phyloP scores from a whole-genome alignment of 2,797 vertebrate genomes.

The Echeneis naucrates region DNA sequence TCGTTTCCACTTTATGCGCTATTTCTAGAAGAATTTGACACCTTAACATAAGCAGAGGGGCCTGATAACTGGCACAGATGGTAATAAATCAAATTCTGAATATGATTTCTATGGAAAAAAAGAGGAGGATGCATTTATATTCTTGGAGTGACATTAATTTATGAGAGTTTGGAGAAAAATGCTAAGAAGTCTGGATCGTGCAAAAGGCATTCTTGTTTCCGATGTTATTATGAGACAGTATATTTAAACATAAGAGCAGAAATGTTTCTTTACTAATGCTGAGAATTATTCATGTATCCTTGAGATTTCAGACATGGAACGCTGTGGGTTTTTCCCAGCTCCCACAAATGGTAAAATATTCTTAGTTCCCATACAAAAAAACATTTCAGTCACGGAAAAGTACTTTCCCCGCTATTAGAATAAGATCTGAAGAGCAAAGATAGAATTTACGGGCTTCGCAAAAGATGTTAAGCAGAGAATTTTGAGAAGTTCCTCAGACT shows the following conservation, averaged over 20 bases:
- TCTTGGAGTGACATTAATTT: slow-evolving; percentile 16
- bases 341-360: slow-evolving; percentile 53
- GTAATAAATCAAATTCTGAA: background rate
- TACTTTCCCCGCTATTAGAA: slow-evolving; percentile 1
- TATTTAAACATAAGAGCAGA: slow-evolving; percentile 36
- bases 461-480: background rate
- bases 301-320: slow-evolving; percentile 29
- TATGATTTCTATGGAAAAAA: background rate
- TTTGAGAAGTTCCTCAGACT: background rate
- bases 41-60: background rate
- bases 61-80: background rate
- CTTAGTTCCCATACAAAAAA: slow-evolving; percentile 55
- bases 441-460: background rate
- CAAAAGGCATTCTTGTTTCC: slow-evolving; percentile 40
- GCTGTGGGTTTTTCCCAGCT: slow-evolving; percentile 39
- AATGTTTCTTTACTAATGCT: slow-evolving; percentile 16
- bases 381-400: slow-evolving; percentile 11
- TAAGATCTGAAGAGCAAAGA: slow-evolving; percentile 9
- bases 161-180: slow-evolving; percentile 16
- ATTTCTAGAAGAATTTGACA: background rate
- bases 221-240: slow-evolving; percentile 29
- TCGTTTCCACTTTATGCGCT: background rate
- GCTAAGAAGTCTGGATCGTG: slow-evolving; percentile 15
- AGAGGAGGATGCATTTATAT: background rate
- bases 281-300: slow-evolving; percentile 34